Conservation (phyloP, 2,113 vertebrate genomes). For the Gracilinanus agilis region DNA sequence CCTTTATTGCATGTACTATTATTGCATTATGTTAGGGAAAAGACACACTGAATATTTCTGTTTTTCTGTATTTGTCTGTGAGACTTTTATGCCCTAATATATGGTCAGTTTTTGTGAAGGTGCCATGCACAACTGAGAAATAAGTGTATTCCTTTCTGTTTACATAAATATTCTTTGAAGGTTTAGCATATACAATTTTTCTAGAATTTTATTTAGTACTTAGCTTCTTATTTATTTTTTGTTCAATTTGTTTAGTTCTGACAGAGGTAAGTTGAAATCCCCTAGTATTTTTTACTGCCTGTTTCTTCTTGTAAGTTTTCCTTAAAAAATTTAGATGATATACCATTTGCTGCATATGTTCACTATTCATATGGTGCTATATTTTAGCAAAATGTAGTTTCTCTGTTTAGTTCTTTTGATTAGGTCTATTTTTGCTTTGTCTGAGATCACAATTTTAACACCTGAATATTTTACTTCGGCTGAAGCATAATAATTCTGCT, state of each 20-base stretch:
- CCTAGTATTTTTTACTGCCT: background rate
- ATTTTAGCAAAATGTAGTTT: background rate
- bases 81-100: no score
- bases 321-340: background rate
- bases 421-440: background rate
- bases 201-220: background rate
- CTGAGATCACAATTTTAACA: background rate
- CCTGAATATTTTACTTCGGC: background rate
- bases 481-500: background rate
- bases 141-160: background rate
- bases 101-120: no score
- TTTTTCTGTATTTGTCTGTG: background rate
- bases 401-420: background rate
- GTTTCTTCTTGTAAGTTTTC: background rate
- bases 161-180: background rate
- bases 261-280: background rate
- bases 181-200: background rate
- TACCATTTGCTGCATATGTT: background rate
- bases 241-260: background rate
- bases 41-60: background rate
- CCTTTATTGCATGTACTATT: background rate
- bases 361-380: background rate
- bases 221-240: background rate
- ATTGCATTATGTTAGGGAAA: background rate
- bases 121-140: no score